These are phyloP conservation scores for Ridgeia piscesae DNA, from an alignment of 1,140 invertebrate species.

Conservation along the genomic window DNA sequence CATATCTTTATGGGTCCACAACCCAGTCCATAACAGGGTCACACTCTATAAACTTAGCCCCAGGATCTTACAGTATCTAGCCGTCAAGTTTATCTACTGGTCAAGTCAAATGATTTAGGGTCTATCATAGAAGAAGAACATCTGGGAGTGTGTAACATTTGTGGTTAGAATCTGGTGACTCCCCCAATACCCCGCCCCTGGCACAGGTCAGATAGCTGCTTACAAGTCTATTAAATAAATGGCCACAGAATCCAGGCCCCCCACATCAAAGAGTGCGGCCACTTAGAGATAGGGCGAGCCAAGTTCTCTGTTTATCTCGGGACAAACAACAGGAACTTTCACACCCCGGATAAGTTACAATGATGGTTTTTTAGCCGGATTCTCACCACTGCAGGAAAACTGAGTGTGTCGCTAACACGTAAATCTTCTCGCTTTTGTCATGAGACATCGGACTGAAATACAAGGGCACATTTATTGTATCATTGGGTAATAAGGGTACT, in stretches of 20 bases:
- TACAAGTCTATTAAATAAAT: conserved; percentile 2
- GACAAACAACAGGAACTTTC: background rate
- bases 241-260: background rate
- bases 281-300: background rate
- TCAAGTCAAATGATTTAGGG: background rate
- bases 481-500: background rate
- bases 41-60: background rate
- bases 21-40: background rate
- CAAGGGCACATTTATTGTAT: background rate
- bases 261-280: background rate
- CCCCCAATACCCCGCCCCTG: too few relatives aligned
- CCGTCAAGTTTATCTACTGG: background rate
- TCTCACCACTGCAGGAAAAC: background rate
- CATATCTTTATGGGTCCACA: background rate
- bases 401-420: background rate
- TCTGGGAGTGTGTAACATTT: background rate
- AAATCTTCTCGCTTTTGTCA: background rate
- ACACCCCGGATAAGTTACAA: background rate
- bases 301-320: background rate
- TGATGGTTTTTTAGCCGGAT: background rate
- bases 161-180: background rate
- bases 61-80: background rate
- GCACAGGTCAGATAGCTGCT: background rate
- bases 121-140: background rate
- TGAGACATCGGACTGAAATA: background rate